phyloP scores from a whole-genome alignment of 2,797 vertebrate genomes.

The Smutsia gigantea region DNA sequence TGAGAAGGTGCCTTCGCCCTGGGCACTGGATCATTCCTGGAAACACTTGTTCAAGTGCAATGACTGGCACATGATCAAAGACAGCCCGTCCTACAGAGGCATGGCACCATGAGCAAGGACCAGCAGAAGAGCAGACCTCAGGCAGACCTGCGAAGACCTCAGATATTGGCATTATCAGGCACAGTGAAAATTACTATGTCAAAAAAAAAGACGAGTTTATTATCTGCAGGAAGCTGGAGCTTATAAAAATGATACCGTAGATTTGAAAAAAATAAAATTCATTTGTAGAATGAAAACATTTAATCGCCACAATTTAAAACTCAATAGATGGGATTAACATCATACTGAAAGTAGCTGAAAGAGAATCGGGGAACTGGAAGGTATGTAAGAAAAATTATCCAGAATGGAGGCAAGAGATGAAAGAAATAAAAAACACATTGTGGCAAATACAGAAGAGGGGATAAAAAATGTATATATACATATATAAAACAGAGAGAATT shows the following conservation, averaged over 20 bases:
- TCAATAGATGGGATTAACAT: background rate
- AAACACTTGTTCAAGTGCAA: background rate
- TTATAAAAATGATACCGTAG: background rate
- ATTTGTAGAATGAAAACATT: background rate
- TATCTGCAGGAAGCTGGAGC: background rate
- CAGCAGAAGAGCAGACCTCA: background rate
- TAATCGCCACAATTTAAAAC: background rate
- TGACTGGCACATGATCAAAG: background rate
- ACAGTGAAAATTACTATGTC: background rate
- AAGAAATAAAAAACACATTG: background rate
- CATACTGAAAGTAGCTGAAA: background rate
- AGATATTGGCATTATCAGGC: background rate
- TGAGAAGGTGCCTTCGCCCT: accelerated
- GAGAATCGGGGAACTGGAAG: background rate
- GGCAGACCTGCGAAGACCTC: too few relatives aligned
- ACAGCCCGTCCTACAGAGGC: accelerated
- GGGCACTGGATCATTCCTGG: background rate
- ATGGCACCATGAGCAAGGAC: background rate
- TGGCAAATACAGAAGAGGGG: too few relatives aligned
- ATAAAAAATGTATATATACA: accelerated
- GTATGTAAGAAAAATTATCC: background rate
- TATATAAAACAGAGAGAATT: background rate
- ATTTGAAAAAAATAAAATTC: background rate
- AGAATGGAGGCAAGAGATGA: background rate
- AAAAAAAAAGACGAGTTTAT: background rate